These are phyloP conservation scores for Helicorthomorpha holstii DNA, from an alignment of 1,140 invertebrate species.

Conservation along the genomic window DNA sequence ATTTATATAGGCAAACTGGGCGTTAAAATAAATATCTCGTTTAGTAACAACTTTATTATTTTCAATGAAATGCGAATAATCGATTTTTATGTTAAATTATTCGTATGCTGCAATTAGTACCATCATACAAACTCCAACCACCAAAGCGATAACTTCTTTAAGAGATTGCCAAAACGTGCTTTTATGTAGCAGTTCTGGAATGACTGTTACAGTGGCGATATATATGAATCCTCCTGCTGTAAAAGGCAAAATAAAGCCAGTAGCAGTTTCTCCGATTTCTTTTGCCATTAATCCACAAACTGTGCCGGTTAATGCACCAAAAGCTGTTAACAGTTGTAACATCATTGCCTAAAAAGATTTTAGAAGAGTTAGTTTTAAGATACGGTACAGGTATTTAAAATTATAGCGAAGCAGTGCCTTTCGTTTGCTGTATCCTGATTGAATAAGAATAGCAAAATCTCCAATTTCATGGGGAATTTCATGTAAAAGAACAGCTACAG, in stretches of 20 bases:
- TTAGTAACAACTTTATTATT: too few relatives aligned
- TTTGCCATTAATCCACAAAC: slow-evolving; percentile 63
- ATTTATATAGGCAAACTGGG: too few relatives aligned
- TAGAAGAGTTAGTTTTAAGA: background rate
- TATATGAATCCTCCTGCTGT: slow-evolving; percentile 97
- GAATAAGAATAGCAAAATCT: slow-evolving; percentile 91
- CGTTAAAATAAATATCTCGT: too few relatives aligned
- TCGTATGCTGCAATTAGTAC: slow-evolving; percentile 74
- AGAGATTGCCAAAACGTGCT: slow-evolving; percentile 68
- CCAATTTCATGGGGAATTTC: slow-evolving; percentile 98
- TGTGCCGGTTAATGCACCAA: slow-evolving; percentile 85
- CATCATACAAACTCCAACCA: slow-evolving; percentile 82
- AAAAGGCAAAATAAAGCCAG: slow-evolving; percentile 77
- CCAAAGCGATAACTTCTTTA: slow-evolving; percentile 63
- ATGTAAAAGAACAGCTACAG: slow-evolving; percentile 82
- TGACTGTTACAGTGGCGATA: slow-evolving; percentile 90
- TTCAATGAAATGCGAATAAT: too few relatives aligned
- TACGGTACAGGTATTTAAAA: background rate
- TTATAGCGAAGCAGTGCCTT: slow-evolving; percentile 53
- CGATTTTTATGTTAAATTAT: slow-evolving; percentile 34
- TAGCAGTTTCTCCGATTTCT: slow-evolving; percentile 52
- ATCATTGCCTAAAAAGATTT: slow-evolving; percentile 53
- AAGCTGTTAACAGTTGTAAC: slow-evolving; percentile 76
- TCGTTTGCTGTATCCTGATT: slow-evolving; percentile 72
- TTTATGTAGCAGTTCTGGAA: slow-evolving; percentile 77